phyloP scores from a whole-genome alignment of 2,888 invertebrate genomes.

The Rutpela maculata region DNA sequence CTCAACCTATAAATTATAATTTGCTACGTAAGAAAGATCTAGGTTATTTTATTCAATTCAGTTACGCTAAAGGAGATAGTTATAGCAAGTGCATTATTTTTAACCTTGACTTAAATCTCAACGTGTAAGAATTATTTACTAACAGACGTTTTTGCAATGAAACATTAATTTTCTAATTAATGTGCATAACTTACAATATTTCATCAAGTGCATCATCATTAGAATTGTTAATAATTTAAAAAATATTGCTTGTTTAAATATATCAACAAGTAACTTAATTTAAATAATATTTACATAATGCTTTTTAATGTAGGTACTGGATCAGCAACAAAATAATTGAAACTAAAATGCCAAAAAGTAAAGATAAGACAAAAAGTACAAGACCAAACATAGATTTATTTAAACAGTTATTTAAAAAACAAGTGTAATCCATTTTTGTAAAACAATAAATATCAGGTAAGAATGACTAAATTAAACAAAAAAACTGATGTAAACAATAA shows the following conservation, averaged over 20 bases:
- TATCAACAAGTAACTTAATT: too few relatives aligned
- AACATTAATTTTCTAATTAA: conserved; percentile 29
- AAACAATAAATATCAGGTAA: too few relatives aligned
- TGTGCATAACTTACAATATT: conserved; percentile 18
- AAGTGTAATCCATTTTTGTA: too few relatives aligned
- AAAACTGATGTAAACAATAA: too few relatives aligned
- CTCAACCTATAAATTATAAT: not conserved
- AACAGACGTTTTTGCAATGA: conserved; percentile 28
- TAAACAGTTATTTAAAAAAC: too few relatives aligned
- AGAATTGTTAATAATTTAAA: not conserved
- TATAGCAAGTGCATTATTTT: conserved; percentile 21
- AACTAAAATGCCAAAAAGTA: too few relatives aligned
- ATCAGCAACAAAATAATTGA: too few relatives aligned
- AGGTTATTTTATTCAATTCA: conserved; percentile 10
- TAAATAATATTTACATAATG: too few relatives aligned
- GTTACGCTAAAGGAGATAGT: conserved; percentile 26
- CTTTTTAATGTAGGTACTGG: too few relatives aligned
- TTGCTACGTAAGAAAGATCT: not conserved
- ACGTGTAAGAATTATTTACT: conserved; percentile 5
- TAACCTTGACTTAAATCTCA: conserved; percentile 36
- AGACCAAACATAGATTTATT: too few relatives aligned
- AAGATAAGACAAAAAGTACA: too few relatives aligned
- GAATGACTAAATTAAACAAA: too few relatives aligned
- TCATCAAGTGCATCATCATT: not conserved
- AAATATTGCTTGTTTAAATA: not conserved